Base-by-base conservation (phyloP, 2,888 invertebrate species). In the Scrobipalpa atriplicella region DNA sequence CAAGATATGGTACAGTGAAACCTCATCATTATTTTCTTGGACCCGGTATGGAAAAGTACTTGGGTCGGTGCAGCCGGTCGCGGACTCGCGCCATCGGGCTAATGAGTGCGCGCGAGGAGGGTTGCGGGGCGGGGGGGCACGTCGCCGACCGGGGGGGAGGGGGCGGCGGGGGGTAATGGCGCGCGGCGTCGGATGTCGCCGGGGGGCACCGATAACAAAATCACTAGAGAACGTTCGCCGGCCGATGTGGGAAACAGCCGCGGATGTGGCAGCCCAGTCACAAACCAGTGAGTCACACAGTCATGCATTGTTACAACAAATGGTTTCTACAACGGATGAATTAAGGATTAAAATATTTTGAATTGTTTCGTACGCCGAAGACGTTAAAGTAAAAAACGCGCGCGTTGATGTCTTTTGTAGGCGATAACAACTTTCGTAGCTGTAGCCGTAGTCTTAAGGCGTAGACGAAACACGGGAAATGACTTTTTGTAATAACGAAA, bases 141-240 rank as follows among this genome's bases (percentile, higher is more conserved):
- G 72, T 68, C 68, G 66, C 70, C 69, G 69, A n/a, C n/a, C n/a
- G n/a, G n/a, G 67, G 72, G 66, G 71, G 73, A 75, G 71, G 71
- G 68, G 74, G 70, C 73, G 72, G 75, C 70, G 78, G 81, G 80
- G 81, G 86, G 88, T 87, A 88, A 85, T 87, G 87, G 88, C 85
- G 86, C 81, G 86, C 86, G 87, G 87, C 89, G 90, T 87, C 86
- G 89, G 86, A 87, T 87, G 90, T 88, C 92, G 90, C 89, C 88
- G 87, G 87, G 82, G 89, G 88, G 85, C 78, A 79, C 80, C 80
- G 82, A 92, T 92, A 92, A 91, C 91, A 89, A 90, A 91, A 91
- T 90, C 91, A 90, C 90, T 89, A 86, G 90, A 87, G 87, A 87
- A 86, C 85, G 84, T 80, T 76, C 29, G 29, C 29, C 73, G 75